phyloP scores from a whole-genome alignment of 1,140 invertebrate genomes.

The Zelostemma sp. region DNA sequence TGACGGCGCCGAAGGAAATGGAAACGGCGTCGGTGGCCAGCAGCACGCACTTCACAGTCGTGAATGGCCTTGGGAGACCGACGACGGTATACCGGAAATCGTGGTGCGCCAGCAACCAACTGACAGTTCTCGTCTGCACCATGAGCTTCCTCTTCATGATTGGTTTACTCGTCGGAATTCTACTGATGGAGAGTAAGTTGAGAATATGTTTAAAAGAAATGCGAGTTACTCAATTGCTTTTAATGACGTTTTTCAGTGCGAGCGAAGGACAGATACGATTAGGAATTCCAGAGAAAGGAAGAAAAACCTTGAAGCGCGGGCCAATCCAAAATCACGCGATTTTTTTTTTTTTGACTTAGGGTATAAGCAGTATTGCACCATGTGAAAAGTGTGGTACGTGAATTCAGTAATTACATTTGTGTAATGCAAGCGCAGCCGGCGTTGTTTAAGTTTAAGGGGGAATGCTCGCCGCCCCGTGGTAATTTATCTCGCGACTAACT shows the following conservation, averaged over 20 bases:
- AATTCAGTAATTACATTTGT: slow-evolving; percentile 68
- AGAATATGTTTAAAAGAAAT: not conserved
- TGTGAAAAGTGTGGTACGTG: slow-evolving; percentile 62
- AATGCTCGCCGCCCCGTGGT: slow-evolving; percentile 22
- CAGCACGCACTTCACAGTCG: slow-evolving; percentile 87
- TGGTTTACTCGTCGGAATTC: slow-evolving; percentile 80
- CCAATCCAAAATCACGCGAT: slow-evolving; percentile 9
- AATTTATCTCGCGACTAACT: slow-evolving; percentile 44
- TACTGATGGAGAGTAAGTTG: slow-evolving; percentile 72
- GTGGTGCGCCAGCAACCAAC: slow-evolving; percentile 81
- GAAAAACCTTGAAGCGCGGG: slow-evolving; percentile 4
- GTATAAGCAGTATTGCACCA: slow-evolving; percentile 62
- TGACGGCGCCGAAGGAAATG: slow-evolving; percentile 62
- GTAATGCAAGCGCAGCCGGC: slow-evolving; percentile 55
- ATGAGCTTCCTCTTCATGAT: slow-evolving; percentile 84
- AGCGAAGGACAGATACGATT: slow-evolving; percentile 70
- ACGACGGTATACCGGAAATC: slow-evolving; percentile 71
- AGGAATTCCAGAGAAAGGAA: slow-evolving; percentile 17
- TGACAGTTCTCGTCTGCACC: slow-evolving; percentile 82
- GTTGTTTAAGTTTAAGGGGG: slow-evolving; percentile 34
- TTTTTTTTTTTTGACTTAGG: slow-evolving; percentile 36
- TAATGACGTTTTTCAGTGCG: slow-evolving; percentile 70
- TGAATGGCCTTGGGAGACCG: slow-evolving; percentile 81
- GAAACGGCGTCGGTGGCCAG: slow-evolving; percentile 83
- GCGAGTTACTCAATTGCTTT: no score